Evolutionary conservation across 2,888 invertebrate genomes (phyloP), one percentile per base, ranked within the genome.

Genomic region (Diarsia mendica): DNA sequence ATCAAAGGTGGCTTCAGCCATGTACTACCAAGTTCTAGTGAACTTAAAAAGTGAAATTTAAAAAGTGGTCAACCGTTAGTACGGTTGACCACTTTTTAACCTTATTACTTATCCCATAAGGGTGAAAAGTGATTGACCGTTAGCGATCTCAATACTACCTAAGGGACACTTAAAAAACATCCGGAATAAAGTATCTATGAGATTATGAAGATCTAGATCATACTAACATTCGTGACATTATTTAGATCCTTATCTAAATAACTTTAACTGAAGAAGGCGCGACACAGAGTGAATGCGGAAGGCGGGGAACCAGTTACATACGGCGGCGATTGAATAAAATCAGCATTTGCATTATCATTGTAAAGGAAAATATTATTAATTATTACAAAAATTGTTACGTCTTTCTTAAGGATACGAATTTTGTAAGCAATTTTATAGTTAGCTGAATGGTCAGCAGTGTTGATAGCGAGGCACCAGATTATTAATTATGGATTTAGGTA

Each of bases 301-400:
- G 61, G 8, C 18, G 10, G 4, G 13, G 10, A 74, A 23, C n/a
- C 15, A 33, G 20, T 39, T 15, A 23, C 1, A 61, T 6, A 46
- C 3, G 46, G 51, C 9, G 39, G 10, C 3, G 39, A 20, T 23
- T 48, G 20, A 33, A 51, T 61, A 2, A 33, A 74, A 46, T 75
- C 46, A 61, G 20, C 20, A 61, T 74, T 9, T 74, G 6, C 49
- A 49, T 73, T 49, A 28, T 20, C 20, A 46, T 53, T 9, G n/a
- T 13, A 28, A 20, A 72, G 15, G 15, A 72, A 58, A 28, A 39
- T 1, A n/a, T 28, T 33, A 49, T 71, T 67, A 51, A 67, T 71
- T 39, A 23, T 15, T 51, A n/a, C 8, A 48, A 3, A 20, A 46
- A 63, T 2, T 10, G 3, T 18, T 28, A 20, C 39, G 23, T 44